Percentiles rank a stretch among this genome's conserved stretches.
Conservation (phyloP, 2,113 vertebrate genomes). For the Gadus chalcogrammus region DNA sequence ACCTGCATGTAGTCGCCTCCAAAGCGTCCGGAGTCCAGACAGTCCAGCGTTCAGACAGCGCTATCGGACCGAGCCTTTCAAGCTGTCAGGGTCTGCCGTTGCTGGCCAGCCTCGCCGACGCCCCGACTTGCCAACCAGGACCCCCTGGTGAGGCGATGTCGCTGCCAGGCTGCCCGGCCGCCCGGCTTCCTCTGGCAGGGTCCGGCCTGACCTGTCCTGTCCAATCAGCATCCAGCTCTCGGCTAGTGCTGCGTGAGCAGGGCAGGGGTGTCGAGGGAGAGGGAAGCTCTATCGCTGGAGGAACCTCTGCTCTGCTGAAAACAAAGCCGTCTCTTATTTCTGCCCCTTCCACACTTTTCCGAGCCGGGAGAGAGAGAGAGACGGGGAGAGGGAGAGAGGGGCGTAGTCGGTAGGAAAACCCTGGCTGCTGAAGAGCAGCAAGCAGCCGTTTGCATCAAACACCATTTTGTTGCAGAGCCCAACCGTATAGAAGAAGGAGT, state of each 20-base stretch:
- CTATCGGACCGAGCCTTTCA: constrained; percentile 47
- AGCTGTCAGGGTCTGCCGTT: constrained; percentile 44
- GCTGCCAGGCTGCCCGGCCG: constrained; percentile 36
- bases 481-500: not conserved
- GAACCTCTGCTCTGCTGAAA: constrained; percentile 11
- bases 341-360: constrained; percentile 39
- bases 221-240: constrained; percentile 57
- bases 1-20: constrained; percentile 35
- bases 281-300: constrained; percentile 46
- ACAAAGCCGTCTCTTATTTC: constrained; percentile 38
- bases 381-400: too few relatives aligned
- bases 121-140: constrained; percentile 50
- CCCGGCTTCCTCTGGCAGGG: constrained; percentile 38
- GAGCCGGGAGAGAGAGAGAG: too few relatives aligned
- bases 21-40: constrained; percentile 13
- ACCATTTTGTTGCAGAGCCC: not conserved
- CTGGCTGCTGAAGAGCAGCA: too few relatives aligned
- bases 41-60: constrained; percentile 30
- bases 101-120: constrained; percentile 33
- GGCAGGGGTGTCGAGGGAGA: constrained; percentile 40
- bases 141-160: constrained; percentile 35
- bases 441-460: not conserved
- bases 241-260: constrained; percentile 52
- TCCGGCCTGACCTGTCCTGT: constrained; percentile 46
- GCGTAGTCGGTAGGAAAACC: too few relatives aligned